Percentiles rank a stretch among this genome's conserved stretches.
Evolutionary conservation across 2,888 invertebrate species (phyloP).

Genomic region (Biston betularia): DNA sequence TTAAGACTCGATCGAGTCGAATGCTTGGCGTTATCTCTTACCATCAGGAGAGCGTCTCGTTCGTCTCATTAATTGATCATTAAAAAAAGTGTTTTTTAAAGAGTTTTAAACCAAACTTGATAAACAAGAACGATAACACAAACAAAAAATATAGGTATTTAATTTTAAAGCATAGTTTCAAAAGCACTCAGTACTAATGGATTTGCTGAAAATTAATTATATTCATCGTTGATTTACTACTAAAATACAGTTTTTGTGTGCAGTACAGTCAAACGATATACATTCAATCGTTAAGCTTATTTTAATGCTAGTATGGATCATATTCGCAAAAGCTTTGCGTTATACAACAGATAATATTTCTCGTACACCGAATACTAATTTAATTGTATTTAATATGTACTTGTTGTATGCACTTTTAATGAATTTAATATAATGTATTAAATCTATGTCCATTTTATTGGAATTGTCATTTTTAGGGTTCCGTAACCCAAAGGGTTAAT

Average conservation of each 20-base stretch:
- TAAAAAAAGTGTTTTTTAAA: too few relatives aligned
- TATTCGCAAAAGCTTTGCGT: neutral
- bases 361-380: too few relatives aligned
- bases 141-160: constrained; percentile 30
- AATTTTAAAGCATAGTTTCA: constrained; percentile 62
- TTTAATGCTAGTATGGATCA: neutral
- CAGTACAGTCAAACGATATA: neutral
- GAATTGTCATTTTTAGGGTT: too few relatives aligned
- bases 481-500: too few relatives aligned
- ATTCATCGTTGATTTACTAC: constrained; percentile 50
- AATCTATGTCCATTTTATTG: too few relatives aligned
- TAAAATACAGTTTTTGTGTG: neutral
- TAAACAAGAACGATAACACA: constrained; percentile 5
- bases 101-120: neutral
- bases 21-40: too few relatives aligned
- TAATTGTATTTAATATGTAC: too few relatives aligned
- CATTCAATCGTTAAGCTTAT: neutral
- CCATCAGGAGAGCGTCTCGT: too few relatives aligned
- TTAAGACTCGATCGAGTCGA: too few relatives aligned
- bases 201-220: constrained; percentile 75
- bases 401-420: too few relatives aligned
- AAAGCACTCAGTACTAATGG: constrained; percentile 70
- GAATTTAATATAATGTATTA: too few relatives aligned
- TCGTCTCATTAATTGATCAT: too few relatives aligned
- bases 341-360: neutral